Percentiles rank a stretch among this genome's conserved stretches.
Conservation (phyloP, 1,140 invertebrate genomes). For the Capitella teleta region DNA sequence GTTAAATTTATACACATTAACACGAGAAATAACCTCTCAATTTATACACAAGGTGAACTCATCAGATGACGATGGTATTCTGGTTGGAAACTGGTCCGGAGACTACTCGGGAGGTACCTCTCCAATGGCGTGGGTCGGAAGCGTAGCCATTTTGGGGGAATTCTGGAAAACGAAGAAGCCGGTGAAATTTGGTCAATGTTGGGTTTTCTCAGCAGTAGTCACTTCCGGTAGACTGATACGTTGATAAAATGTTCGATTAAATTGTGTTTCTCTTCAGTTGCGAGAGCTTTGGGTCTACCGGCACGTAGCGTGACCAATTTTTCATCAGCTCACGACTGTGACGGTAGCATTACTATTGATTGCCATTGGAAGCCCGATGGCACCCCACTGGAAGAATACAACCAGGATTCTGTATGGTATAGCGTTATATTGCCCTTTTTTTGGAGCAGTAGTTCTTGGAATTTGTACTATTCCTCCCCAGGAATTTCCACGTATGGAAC, state of each 20-base stretch:
- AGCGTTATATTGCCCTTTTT: too few relatives aligned
- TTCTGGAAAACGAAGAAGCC: background rate
- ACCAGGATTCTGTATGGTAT: slow-evolving; percentile 71
- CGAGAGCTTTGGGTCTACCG: slow-evolving; percentile 75
- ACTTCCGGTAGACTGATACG: slow-evolving; percentile 33
- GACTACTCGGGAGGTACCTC: slow-evolving; percentile 9
- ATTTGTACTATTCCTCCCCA: background rate
- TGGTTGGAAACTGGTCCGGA: slow-evolving; percentile 44
- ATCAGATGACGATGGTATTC: slow-evolving; percentile 55
- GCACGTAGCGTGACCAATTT: slow-evolving; percentile 75
- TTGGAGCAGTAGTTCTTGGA: too few relatives aligned
- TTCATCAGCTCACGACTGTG: slow-evolving; percentile 81
- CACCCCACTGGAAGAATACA: slow-evolving; percentile 61
- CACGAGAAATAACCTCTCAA: background rate
- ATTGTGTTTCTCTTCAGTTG: slow-evolving; percentile 47
- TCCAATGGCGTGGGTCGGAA: background rate
- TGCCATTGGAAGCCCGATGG: slow-evolving; percentile 73
- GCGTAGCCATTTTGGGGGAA: slow-evolving; percentile 1
- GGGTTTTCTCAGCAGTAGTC: slow-evolving; percentile 33
- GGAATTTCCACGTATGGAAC: slow-evolving; percentile 94
- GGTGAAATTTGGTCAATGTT: slow-evolving; percentile 19
- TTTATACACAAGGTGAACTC: slow-evolving; percentile 56
- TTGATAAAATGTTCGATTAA: too few relatives aligned
- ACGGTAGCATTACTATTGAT: slow-evolving; percentile 80
- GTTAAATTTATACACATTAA: background rate